Percentiles rank a stretch among this genome's conserved stretches.
These are phyloP conservation scores for Notoglanidium macrostoma DNA, from an alignment of 2,797 vertebrate species.

Conservation along the genomic window DNA sequence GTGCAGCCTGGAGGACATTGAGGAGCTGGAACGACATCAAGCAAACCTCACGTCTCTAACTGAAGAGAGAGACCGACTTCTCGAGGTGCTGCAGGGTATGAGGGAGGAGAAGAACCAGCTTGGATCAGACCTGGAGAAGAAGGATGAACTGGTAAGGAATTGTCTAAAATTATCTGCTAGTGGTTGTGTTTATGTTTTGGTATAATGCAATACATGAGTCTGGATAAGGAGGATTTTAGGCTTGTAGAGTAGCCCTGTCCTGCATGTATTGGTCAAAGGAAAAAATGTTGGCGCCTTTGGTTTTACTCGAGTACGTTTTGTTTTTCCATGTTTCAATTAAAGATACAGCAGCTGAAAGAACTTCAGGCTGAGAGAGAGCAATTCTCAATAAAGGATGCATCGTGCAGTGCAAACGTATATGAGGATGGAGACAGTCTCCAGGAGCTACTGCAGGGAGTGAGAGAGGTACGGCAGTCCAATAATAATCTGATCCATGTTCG, in stretches of 20 bases:
- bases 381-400: not conserved
- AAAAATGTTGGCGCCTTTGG: not conserved
- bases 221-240: not conserved
- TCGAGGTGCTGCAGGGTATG: slow-evolving; percentile 57
- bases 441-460: slow-evolving; percentile 51
- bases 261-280: not conserved
- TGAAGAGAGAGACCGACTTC: slow-evolving; percentile 70
- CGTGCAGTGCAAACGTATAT: not conserved
- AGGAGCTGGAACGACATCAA: slow-evolving; percentile 49
- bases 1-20: slow-evolving; percentile 18
- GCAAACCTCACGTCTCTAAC: slow-evolving; percentile 61
- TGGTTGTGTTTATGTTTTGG: too few relatives aligned
- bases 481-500: not conserved
- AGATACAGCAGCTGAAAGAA: slow-evolving; percentile 33
- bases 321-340: not conserved
- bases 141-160: slow-evolving; percentile 58
- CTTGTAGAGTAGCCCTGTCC: not conserved
- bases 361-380: not conserved
- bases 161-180: not conserved
- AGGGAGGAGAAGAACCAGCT: slow-evolving; percentile 65
- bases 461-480: slow-evolving; percentile 40
- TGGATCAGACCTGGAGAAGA: slow-evolving; percentile 63
- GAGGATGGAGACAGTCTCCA: slow-evolving; percentile 44
- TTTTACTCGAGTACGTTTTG: not conserved
- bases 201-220: not conserved